Percentiles rank a stretch among this genome's conserved stretches.
Evolutionary conservation across 2,888 invertebrate genomes (phyloP).

Genomic region (Parnassius mnemosyne): DNA sequence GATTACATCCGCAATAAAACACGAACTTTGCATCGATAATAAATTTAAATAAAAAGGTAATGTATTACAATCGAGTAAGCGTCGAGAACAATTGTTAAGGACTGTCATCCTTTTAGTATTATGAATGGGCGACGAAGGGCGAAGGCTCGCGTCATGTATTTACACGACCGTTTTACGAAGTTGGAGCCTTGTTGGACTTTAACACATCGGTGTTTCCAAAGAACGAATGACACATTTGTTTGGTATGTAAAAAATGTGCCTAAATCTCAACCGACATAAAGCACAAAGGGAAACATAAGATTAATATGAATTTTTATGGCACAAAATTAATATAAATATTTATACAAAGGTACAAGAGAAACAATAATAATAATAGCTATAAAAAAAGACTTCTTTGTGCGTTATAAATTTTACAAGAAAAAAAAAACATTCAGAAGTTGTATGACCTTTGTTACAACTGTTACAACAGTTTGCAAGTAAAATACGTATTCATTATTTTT

Average conservation of each 20-base stretch:
- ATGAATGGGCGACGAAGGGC: constrained; percentile 24
- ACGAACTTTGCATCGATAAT: neutral
- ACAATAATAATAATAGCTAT: too few relatives aligned
- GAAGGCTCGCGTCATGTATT: constrained; percentile 7
- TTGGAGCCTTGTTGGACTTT: constrained; percentile 19
- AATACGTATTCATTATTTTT: too few relatives aligned
- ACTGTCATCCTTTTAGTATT: constrained; percentile 1
- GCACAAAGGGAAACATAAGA: too few relatives aligned
- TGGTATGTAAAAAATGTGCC: neutral
- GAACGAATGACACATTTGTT: constrained; percentile 11
- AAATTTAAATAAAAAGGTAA: constrained; percentile 3
- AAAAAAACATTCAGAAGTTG: too few relatives aligned
- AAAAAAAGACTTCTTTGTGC: too few relatives aligned
- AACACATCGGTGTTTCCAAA: constrained; percentile 14
- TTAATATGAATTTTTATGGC: too few relatives aligned
- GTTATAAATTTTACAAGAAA: too few relatives aligned
- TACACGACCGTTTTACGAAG: constrained; percentile 6
- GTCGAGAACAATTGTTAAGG: constrained; percentile 20
- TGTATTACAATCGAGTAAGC: constrained; percentile 10
- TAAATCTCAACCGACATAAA: too few relatives aligned
- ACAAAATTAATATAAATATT: too few relatives aligned
- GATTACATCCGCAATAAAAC: constrained; percentile 11
- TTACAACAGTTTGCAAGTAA: too few relatives aligned
- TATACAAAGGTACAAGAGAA: too few relatives aligned
- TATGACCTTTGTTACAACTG: too few relatives aligned